These are phyloP conservation scores for Drosophila glabriapex DNA, from an alignment of 2,888 invertebrate species.

Conservation along the genomic window DNA sequence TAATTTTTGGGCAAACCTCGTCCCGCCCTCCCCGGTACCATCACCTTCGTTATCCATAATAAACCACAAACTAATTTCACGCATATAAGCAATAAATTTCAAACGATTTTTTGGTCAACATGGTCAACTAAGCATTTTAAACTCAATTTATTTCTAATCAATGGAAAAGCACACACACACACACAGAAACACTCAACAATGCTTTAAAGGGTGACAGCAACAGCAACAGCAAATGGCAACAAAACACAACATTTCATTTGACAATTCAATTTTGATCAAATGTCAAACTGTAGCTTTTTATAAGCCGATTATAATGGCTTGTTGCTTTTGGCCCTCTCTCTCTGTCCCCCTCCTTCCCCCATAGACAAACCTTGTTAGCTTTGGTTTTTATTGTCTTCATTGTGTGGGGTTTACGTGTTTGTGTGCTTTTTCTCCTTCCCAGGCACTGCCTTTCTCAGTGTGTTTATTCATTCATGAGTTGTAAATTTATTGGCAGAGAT, in stretches of 20 bases:
- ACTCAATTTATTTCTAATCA: slow-evolving; percentile 58
- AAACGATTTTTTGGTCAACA: slow-evolving; percentile 34
- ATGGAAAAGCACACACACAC: slow-evolving; percentile 29
- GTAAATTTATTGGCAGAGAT: neutral
- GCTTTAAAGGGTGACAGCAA: slow-evolving; percentile 19
- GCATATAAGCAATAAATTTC: slow-evolving; percentile 53
- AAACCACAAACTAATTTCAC: slow-evolving; percentile 70
- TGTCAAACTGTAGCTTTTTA: slow-evolving; percentile 62
- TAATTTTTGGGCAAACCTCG: slow-evolving; percentile 19
- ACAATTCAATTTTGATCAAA: slow-evolving; percentile 66
- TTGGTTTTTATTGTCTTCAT: slow-evolving; percentile 28
- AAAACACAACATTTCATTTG: slow-evolving; percentile 50
- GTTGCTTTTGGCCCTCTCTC: slow-evolving; percentile 20
- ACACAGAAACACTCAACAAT: slow-evolving; percentile 23
- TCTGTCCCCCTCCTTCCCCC: neutral
- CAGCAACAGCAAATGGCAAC: slow-evolving; percentile 5
- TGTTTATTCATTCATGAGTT: neutral
- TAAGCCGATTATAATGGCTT: slow-evolving; percentile 72
- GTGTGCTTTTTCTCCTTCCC: neutral
- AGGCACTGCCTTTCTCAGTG: neutral
- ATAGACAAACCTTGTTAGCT: slow-evolving; percentile 7
- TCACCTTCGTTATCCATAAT: slow-evolving; percentile 4
- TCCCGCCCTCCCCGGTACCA: no score
- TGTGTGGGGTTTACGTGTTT: slow-evolving; percentile 3
- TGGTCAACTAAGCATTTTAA: slow-evolving; percentile 41